These are phyloP conservation scores for Tenodera sinensis DNA, from an alignment of 2,888 invertebrate species.

Conservation along the genomic window DNA sequence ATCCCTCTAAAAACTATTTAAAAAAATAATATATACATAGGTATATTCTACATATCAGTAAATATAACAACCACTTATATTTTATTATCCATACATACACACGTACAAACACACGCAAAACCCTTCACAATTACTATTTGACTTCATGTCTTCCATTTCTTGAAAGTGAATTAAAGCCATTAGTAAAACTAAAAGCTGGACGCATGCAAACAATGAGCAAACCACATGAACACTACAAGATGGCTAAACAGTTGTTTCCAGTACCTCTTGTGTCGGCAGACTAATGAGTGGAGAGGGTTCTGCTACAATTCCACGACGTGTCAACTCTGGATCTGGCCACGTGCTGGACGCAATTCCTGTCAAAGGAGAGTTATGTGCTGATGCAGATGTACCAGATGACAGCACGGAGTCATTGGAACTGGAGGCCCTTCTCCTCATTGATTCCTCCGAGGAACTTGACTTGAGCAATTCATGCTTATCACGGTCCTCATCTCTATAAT, in stretches of 20 bases:
- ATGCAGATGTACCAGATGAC: constrained; percentile 48
- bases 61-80: background rate
- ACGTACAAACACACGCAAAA: background rate
- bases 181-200: background rate
- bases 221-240: constrained; percentile 33
- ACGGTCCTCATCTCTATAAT: constrained; percentile 59
- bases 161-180: background rate
- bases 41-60: background rate
- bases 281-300: constrained; percentile 26
- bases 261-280: constrained; percentile 52
- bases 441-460: constrained; percentile 54
- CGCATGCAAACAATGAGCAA: background rate
- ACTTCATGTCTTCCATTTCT: background rate
- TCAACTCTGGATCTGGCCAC: constrained; percentile 28
- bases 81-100: background rate
- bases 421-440: constrained; percentile 56
- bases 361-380: constrained; percentile 40
- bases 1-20: background rate
- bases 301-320: constrained; percentile 19
- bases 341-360: constrained; percentile 24
- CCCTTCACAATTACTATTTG: background rate
- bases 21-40: no score
- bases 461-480: constrained; percentile 58
- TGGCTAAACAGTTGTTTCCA: constrained; percentile 63
- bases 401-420: constrained; percentile 58